A percentile compares a stretch with the other conserved stretches of the same genome.
Evolutionary conservation across 1,140 invertebrate species (phyloP).

Genomic region (Homalodisca vitripennis): DNA sequence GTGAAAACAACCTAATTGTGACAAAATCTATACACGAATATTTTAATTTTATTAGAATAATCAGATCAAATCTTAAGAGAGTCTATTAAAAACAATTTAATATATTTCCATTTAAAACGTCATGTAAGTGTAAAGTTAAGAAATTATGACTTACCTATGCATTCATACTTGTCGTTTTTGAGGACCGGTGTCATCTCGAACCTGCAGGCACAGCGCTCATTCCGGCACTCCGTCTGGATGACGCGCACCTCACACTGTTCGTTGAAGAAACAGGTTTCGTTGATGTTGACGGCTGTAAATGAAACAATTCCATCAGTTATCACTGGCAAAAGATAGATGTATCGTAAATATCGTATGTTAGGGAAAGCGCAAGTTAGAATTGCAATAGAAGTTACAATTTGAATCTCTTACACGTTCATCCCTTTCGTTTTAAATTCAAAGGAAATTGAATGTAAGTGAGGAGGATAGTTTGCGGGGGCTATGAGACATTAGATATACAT

Average conservation of each 20-base stretch:
- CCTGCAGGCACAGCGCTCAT: conserved; percentile 70
- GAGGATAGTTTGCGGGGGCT: no score
- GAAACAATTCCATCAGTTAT: conserved; percentile 9
- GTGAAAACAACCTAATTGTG: no score
- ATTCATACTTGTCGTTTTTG: conserved; percentile 64
- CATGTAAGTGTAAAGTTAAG: no score
- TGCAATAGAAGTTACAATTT: no score
- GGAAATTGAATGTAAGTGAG: no score
- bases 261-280: conserved; percentile 77
- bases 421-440: no score
- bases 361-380: no score
- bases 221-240: conserved; percentile 71
- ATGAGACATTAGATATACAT: no score
- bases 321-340: no score
- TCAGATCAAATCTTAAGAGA: background rate
- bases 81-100: background rate
- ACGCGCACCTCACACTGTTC: conserved; percentile 73
- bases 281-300: conserved; percentile 72
- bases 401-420: no score
- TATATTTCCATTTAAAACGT: background rate
- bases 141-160: conserved; percentile 68
- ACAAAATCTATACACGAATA: no score
- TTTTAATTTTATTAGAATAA: background rate
- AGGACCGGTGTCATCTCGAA: conserved; percentile 70
- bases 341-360: no score